A percentile compares a stretch with the other conserved stretches of the same genome.
These are phyloP conservation scores for Apistogramma diplotaenia DNA, from an alignment of 2,113 vertebrate species.

Conservation along the genomic window DNA sequence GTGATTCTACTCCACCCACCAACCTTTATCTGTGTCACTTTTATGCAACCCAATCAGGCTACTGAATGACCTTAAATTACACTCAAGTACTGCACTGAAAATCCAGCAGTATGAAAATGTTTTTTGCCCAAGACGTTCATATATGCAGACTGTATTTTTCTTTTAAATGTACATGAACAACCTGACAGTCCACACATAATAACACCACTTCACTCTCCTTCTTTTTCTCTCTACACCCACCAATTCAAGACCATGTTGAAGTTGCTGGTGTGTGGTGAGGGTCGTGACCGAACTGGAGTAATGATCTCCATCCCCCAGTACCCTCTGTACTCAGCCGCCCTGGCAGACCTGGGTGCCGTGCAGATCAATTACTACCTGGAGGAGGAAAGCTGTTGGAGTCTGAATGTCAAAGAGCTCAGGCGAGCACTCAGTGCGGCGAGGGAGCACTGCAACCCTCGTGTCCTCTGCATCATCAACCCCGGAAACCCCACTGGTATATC, in stretches of 20 bases:
- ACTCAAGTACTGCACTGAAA: not conserved
- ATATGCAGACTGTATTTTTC: not conserved
- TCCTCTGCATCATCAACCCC: conserved; percentile 90
- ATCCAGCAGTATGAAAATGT: not conserved
- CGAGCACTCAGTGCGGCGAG: conserved; percentile 77
- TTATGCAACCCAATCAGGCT: not conserved
- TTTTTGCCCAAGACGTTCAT: not conserved
- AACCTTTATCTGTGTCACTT: conserved; percentile 30
- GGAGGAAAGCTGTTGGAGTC: conserved; percentile 85
- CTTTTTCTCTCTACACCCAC: not conserved
- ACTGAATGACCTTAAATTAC: not conserved
- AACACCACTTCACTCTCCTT: not conserved
- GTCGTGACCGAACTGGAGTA: conserved; percentile 79
- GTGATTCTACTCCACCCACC: not conserved
- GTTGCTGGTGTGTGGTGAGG: conserved; percentile 83
- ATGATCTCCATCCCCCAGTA: conserved; percentile 94
- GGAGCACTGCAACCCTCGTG: conserved; percentile 79
- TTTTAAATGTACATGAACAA: not conserved
- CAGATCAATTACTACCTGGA: conserved; percentile 89
- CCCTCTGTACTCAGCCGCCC: conserved; percentile 87
- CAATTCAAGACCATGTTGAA: conserved; percentile 82
- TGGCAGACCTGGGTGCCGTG: conserved; percentile 81
- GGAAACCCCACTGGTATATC: conserved; percentile 90
- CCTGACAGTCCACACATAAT: not conserved
- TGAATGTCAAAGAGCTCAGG: conserved; percentile 80